Conservation (phyloP, 2,113 vertebrate genomes). For the Apus apus region DNA sequence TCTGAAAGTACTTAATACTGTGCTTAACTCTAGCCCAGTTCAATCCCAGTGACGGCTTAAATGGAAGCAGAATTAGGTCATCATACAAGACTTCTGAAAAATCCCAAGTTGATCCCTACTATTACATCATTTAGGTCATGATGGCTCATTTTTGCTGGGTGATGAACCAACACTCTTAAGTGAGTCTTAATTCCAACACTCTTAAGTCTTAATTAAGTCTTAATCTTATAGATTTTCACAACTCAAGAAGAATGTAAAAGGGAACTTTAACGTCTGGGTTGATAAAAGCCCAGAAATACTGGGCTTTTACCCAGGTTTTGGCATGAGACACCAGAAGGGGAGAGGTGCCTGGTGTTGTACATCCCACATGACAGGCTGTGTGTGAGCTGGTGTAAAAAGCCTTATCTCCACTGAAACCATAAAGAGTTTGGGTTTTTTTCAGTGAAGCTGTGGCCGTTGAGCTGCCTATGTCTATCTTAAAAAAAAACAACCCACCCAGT, state of each 20-base stretch:
- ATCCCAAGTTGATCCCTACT: neutral
- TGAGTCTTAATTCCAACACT: no score
- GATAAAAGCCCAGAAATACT: neutral
- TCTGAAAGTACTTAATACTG: neutral
- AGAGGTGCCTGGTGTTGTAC: accelerated
- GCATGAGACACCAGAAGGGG: neutral
- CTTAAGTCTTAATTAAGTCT: no score
- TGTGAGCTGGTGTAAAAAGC: neutral
- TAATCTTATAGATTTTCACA: neutral
- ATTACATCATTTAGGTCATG: neutral
- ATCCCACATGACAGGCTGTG: neutral
- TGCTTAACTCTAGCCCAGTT: neutral
- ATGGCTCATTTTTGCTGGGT: neutral
- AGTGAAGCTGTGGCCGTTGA: neutral
- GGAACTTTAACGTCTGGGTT: neutral
- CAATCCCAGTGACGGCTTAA: neutral
- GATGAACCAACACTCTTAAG: neutral
- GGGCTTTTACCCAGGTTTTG: neutral
- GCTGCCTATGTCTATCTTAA: neutral
- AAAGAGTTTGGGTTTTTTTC: neutral
- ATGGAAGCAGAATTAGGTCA: neutral
- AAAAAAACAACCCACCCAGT: neutral
- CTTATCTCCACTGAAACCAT: neutral
- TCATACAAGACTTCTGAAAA: neutral
- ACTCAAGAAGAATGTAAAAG: neutral